Evolutionary conservation across 2,888 invertebrate species (phyloP).

Genomic region (Drosophila anomalipes): DNA sequence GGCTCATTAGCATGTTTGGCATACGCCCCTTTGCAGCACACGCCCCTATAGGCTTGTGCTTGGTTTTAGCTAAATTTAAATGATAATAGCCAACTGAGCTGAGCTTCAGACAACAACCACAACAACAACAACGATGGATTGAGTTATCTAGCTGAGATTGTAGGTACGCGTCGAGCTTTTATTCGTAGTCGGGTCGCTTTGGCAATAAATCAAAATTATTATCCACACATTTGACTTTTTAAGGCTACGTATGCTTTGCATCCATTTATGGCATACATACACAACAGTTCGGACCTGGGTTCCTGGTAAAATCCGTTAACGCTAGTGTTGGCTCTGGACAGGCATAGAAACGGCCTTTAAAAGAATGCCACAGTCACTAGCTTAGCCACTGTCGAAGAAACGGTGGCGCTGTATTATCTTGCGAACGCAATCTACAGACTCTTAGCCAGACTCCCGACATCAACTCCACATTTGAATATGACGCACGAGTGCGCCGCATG

Average conservation of each 20-base stretch:
- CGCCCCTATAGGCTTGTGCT: constrained; percentile 61
- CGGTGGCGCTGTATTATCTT: constrained; percentile 77
- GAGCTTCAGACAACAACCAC: not conserved
- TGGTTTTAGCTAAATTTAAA: constrained; percentile 26
- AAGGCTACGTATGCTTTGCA: constrained; percentile 69
- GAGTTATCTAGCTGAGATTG: constrained; percentile 73
- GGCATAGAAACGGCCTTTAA: constrained; percentile 69
- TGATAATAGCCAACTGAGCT: constrained; percentile 56
- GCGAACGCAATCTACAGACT: constrained; percentile 74
- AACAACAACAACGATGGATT: constrained; percentile 39
- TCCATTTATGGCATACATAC: constrained; percentile 66
- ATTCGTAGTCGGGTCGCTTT: constrained; percentile 39
- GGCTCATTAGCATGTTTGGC: constrained; percentile 81
- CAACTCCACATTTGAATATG: constrained; percentile 75
- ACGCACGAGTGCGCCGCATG: constrained; percentile 77
- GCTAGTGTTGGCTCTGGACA: constrained; percentile 13
- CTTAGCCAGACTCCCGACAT: constrained; percentile 54
- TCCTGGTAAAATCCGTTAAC: constrained; percentile 73
- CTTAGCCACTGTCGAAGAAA: constrained; percentile 43
- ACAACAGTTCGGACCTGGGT: constrained; percentile 31
- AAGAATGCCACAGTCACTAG: constrained; percentile 66
- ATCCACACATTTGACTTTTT: constrained; percentile 79
- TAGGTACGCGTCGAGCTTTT: constrained; percentile 31
- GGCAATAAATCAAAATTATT: constrained; percentile 81
- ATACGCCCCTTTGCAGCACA: constrained; percentile 73